Base-by-base conservation (phyloP, 2,888 invertebrate genomes). In the Timema podura region DNA sequence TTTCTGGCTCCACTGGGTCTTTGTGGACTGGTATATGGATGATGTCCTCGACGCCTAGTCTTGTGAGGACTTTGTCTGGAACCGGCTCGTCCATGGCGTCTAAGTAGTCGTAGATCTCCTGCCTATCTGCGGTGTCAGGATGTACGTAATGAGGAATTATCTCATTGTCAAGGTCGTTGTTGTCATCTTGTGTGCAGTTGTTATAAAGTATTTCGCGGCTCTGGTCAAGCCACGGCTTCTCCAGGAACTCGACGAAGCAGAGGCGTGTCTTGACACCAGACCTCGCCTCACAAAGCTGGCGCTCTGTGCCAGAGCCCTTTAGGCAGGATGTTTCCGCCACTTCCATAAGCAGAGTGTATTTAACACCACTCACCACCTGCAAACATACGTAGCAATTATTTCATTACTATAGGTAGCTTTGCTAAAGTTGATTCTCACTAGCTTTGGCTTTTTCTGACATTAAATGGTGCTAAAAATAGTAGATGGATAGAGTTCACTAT, bases 191-290 rank as follows among this genome's bases (percentile, higher is more conserved):
- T 70, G 89, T 89, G 77, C 90, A 90, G 76, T 91, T 91, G 75
- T 90, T 89, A 45, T 84, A 81, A 65, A 87, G 79, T 70, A 91
- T 83, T 13, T 86, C 83, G 76, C 88, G 86, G 64, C 83, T 78
- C 68, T 84, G 81, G 76, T 82, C 83, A 46, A 87, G 77, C 89
- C 90, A 90, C 0, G 88, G 88, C 76, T 88, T 87, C 77, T 90
- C 88, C 70, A 88, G 79, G 76, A 88, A 85, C 30, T 86, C 83
- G 73, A 91, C 79, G 74, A 85, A 85, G 78, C 91, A 91, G 8
- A 83, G 78, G 75, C 81, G 82, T 44, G 79, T 75, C n/a, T 75
- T 74, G 16, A 71, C 73, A 8, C 74, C 70, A 47, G 76, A 74
- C 65, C 77, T 73, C 7, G 77, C 70, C 49, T 76, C 76, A 75